Evolutionary conservation across 2,797 vertebrate species (phyloP).

Genomic region (Chelidonichthys spinosus): DNA sequence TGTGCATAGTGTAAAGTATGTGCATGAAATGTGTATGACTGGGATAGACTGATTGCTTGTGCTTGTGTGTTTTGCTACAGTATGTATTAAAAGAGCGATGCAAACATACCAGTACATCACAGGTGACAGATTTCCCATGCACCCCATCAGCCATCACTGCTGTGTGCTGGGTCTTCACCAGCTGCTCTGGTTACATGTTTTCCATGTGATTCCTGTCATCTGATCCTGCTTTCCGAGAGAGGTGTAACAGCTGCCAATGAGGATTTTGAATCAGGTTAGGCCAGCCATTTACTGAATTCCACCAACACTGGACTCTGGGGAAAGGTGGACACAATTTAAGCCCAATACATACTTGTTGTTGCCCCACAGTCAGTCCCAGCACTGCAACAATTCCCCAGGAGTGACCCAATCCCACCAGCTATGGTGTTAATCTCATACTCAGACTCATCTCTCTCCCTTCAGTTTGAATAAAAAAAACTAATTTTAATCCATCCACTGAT

Average conservation of each 20-base stretch:
- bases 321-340: slow-evolving; percentile 39
- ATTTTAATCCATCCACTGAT: background rate
- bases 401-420: slow-evolving; percentile 25
- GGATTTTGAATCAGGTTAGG: slow-evolving; percentile 26
- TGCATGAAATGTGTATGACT: slow-evolving; percentile 4
- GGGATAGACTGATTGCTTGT: slow-evolving; percentile 1
- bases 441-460: slow-evolving; percentile 11
- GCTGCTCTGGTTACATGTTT: slow-evolving; percentile 26
- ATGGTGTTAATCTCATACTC: slow-evolving; percentile 33
- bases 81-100: slow-evolving; percentile 14
- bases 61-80: slow-evolving; percentile 6
- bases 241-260: slow-evolving; percentile 7
- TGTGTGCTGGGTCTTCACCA: slow-evolving; percentile 11
- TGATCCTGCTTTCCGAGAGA: slow-evolving; percentile 33
- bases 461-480: background rate
- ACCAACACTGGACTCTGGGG: slow-evolving; percentile 30
- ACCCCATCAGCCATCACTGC: background rate
- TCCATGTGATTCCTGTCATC: slow-evolving; percentile 27
- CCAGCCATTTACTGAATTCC: slow-evolving; percentile 9
- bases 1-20: background rate
- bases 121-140: slow-evolving; percentile 28
- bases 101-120: slow-evolving; percentile 20
- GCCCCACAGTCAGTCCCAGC: slow-evolving; percentile 26
- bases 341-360: slow-evolving; percentile 40
- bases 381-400: slow-evolving; percentile 35